Evolutionary conservation across 2,113 vertebrate species (phyloP).

Genomic region (Nesogale talazaci): DNA sequence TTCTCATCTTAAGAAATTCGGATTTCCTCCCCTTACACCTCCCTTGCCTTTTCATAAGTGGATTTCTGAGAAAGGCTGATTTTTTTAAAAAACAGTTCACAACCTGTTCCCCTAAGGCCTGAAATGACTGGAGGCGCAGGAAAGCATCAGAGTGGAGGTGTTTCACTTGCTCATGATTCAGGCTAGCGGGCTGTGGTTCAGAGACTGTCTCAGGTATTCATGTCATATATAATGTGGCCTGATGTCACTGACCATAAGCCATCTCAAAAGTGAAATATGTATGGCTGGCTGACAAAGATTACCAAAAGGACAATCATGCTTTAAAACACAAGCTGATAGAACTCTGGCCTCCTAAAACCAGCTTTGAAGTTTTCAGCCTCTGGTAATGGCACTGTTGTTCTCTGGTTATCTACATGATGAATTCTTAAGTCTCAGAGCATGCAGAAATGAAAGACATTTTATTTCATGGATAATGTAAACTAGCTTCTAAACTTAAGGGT

Average conservation of each 20-base stretch:
- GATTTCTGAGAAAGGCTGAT: not conserved
- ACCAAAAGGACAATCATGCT: not conserved
- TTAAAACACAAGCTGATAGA: constrained; percentile 59
- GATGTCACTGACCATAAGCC: constrained; percentile 31
- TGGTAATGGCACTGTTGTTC: not conserved
- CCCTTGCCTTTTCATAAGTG: not conserved
- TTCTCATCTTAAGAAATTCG: not conserved
- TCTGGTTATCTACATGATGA: constrained; percentile 28
- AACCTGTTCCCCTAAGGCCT: not conserved
- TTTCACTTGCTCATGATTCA: constrained; percentile 42
- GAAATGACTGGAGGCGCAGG: not conserved
- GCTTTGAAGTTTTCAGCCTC: constrained; percentile 52
- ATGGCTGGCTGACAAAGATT: constrained; percentile 27
- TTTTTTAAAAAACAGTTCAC: not conserved
- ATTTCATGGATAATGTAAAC: constrained; percentile 1
- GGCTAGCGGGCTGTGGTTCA: constrained; percentile 53
- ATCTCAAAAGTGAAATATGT: constrained; percentile 36
- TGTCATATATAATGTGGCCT: not conserved
- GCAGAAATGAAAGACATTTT: constrained; percentile 38
- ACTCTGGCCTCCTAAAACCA: constrained; percentile 44
- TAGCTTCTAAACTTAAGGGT: constrained; percentile 28
- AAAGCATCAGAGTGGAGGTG: constrained; percentile 22
- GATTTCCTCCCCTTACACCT: not conserved
- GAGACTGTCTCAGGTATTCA: constrained; percentile 54
- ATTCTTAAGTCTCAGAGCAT: constrained; percentile 47